A percentile compares a stretch with the other conserved stretches of the same genome.
Evolutionary conservation across 2,888 invertebrate species (phyloP).

Genomic region (Hirtodrosophila alboralis): DNA sequence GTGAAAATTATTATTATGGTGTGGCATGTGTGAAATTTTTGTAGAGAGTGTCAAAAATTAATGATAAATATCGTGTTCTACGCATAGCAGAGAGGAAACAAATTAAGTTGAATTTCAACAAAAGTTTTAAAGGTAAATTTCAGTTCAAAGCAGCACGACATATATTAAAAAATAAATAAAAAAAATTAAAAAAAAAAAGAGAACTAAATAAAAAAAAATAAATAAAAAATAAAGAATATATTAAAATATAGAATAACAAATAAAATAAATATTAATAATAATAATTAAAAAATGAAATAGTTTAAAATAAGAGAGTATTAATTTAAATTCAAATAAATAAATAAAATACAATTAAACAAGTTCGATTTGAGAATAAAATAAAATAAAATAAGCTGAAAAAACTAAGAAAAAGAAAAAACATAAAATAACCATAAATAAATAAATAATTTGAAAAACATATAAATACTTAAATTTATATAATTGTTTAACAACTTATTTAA

Average conservation of each 20-base stretch:
- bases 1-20: constrained; percentile 54
- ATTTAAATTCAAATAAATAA: too few species aligned
- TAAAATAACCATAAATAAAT: neutral
- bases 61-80: constrained; percentile 9
- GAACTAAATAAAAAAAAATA: neutral
- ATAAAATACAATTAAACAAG: too few species aligned
- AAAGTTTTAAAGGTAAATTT: too few species aligned
- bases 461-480: neutral
- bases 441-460: neutral
- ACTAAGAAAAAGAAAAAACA: too few species aligned
- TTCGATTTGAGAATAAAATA: too few species aligned
- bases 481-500: neutral
- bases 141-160: too few species aligned
- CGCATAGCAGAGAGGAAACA: neutral
- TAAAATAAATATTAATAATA: neutral
- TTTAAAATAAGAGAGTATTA: too few species aligned
- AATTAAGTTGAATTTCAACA: too few species aligned
- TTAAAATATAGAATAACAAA: neutral
- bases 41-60: constrained; percentile 19
- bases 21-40: constrained; percentile 34
- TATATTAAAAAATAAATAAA: too few species aligned
- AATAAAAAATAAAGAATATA: neutral
- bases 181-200: too few species aligned
- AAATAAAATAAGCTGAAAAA: neutral
- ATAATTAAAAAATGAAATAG: constrained; percentile 2